These are phyloP conservation scores for Drosophila santomea DNA, from an alignment of 1,140 invertebrate species.

Conservation along the genomic window DNA sequence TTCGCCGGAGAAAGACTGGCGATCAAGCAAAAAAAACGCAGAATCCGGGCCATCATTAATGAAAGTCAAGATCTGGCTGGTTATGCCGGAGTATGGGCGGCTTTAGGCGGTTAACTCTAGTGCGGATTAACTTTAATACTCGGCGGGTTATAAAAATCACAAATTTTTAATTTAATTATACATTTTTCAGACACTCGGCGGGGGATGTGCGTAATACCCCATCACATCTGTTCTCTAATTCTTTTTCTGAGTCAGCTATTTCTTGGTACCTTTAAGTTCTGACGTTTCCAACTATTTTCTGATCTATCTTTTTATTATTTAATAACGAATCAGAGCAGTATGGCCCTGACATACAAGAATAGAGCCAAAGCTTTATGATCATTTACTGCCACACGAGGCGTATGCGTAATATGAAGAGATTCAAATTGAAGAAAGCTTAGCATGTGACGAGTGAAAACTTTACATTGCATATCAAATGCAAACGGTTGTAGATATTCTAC, in stretches of 20 bases:
- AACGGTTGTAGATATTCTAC: slow-evolving; percentile 6
- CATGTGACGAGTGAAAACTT: slow-evolving; percentile 1
- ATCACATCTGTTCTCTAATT: background rate
- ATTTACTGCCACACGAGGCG: background rate
- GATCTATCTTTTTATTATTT: too few species aligned
- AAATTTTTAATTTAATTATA: slow-evolving; percentile 33
- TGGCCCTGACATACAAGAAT: too few species aligned
- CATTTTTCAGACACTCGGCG: slow-evolving; percentile 4
- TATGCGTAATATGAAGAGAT: slow-evolving; percentile 1
- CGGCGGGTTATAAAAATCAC: slow-evolving; percentile 9
- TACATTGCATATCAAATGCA: slow-evolving; percentile 6
- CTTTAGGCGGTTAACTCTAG: slow-evolving; percentile 60
- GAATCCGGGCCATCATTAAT: slow-evolving; percentile 41
- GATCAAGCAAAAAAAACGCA: background rate
- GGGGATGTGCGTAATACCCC: slow-evolving; percentile 24
- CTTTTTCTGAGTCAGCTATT: background rate
- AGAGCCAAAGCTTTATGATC: too few species aligned
- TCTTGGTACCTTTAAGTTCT: background rate
- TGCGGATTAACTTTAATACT: slow-evolving; percentile 20
- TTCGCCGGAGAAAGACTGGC: slow-evolving; percentile 10
- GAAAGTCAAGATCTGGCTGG: slow-evolving; percentile 64
- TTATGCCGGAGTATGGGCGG: slow-evolving; percentile 54
- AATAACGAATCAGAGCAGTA: too few species aligned
- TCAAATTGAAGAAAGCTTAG: background rate
- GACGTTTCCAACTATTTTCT: too few species aligned